Percentiles rank a stretch among this genome's conserved stretches.
phyloP scores from a whole-genome alignment of 2,113 vertebrate genomes.

The Salminus brasiliensis region DNA sequence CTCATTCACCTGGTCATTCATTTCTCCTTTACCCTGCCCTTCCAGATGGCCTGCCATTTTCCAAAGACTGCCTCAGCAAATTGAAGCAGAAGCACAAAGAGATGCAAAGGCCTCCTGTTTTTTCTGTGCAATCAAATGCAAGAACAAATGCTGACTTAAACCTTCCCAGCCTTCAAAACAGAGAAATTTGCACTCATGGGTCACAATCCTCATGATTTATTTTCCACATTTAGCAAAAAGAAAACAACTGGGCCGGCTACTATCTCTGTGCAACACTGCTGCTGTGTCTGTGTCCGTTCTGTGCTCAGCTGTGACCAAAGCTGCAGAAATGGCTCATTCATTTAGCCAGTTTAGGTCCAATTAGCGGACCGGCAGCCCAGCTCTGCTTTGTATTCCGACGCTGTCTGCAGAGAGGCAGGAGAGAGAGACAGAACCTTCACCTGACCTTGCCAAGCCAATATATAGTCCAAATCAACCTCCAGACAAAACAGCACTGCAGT shows the following conservation, averaged over 20 bases:
- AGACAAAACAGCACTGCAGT: constrained; percentile 40
- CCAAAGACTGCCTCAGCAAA: neutral
- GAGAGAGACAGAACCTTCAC: constrained; percentile 51
- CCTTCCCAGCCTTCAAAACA: neutral
- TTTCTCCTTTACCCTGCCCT: neutral
- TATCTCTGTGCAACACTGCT: constrained; percentile 21
- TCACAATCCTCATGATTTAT: neutral
- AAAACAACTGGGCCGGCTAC: neutral
- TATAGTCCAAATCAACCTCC: constrained; percentile 33
- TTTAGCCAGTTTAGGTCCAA: constrained; percentile 58
- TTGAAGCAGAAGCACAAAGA: neutral
- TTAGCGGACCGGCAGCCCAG: constrained; percentile 44
- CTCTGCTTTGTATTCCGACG: constrained; percentile 62
- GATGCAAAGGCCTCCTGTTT: neutral
- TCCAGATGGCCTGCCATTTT: neutral
- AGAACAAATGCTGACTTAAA: neutral
- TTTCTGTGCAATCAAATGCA: neutral
- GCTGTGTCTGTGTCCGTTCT: neutral
- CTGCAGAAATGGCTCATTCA: constrained; percentile 67
- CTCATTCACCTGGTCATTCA: neutral
- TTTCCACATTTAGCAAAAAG: neutral
- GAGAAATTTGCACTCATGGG: neutral
- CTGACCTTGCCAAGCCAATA: constrained; percentile 56
- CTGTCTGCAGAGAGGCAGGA: constrained; percentile 45
- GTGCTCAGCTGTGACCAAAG: constrained; percentile 67